Evolutionary conservation across 2,888 invertebrate species (phyloP), one percentile per base, ranked within the genome.

Genomic region (Eupithecia pulchellata): DNA sequence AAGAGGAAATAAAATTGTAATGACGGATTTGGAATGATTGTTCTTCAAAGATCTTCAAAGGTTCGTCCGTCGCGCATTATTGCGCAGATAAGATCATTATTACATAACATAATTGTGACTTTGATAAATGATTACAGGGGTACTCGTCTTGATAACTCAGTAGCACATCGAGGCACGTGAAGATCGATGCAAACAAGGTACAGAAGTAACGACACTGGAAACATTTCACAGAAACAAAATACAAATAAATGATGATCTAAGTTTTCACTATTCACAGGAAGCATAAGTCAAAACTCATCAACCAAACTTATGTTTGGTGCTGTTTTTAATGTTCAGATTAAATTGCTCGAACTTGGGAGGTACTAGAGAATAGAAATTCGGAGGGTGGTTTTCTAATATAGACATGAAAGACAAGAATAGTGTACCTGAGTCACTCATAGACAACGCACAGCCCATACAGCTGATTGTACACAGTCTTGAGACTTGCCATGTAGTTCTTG

Each of bases 121-220:
- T 32, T 62, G 36, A 39, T 62, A 36, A 62, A 58, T 62, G 62
- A 62, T 62, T 32, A 60, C 32, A 60, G 11, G 11, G 58, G 30
- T 60, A 30, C 11, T 30, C 58, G 3, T 30, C 58, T 60, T n/a
- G 58, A 60, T 32, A 32, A 60, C 58, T 60, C 29, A n/a, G 58
- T 60, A 60, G 52, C 52, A 52, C 25, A 52, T 25, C 6, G 42
- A 6, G 39, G 17, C 17, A 39, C 14, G 42, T 42, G 20, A 47
- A 42, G 47, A 20, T 20, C 52, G 25, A 20, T 52, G 25, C 25
- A 52, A 52, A 52, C 25, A 52, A 25, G 20, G n/a, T 20, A 42
- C 42, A 8, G n/a, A 42, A 42, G n/a, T 42, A 8, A n/a, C n/a
- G 42, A n/a, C 42, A n/a, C n/a, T n/a, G n/a, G 9, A 47, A 47